Evolutionary conservation across 1,140 invertebrate genomes (phyloP).

Genomic region (Euwallacea similis): DNA sequence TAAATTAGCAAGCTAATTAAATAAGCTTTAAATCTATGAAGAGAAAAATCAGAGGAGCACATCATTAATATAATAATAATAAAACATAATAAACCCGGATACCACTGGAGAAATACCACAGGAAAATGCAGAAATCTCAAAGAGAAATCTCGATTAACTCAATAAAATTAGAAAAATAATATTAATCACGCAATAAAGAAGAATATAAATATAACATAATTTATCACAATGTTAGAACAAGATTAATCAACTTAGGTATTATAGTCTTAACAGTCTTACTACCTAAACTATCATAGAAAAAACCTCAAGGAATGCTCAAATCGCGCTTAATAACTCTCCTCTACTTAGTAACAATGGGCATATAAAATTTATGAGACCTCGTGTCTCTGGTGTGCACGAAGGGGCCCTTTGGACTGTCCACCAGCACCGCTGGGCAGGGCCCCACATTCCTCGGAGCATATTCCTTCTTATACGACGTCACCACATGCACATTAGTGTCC

Average conservation of each 20-base stretch:
- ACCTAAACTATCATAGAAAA: neutral
- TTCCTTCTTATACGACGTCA: conserved; percentile 76
- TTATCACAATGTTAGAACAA: conserved; percentile 48
- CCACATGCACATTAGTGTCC: conserved; percentile 58
- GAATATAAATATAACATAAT: conserved; percentile 39
- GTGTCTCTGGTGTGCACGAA: conserved; percentile 82
- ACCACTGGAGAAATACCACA: conserved; percentile 13
- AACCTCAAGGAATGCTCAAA: conserved; percentile 7
- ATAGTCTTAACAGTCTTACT: conserved; percentile 36
- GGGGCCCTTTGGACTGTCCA: conserved; percentile 70
- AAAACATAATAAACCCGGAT: conserved; percentile 40
- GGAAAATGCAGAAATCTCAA: conserved; percentile 18
- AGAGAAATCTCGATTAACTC: conserved; percentile 12
- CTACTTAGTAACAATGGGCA: conserved; percentile 55
- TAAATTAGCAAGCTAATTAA: neutral
- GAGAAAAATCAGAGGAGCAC: conserved; percentile 18
- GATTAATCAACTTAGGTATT: conserved; percentile 2
- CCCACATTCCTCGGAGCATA: conserved; percentile 68
- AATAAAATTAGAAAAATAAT: conserved; percentile 33
- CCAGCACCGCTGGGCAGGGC: conserved; percentile 75
- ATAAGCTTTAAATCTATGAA: neutral
- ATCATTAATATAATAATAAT: conserved; percentile 21
- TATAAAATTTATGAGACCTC: conserved; percentile 80
- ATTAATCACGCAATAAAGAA: conserved; percentile 16
- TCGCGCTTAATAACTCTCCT: neutral